phyloP scores from a whole-genome alignment of 2,797 vertebrate genomes.

The Hypotaenidia philippensis region DNA sequence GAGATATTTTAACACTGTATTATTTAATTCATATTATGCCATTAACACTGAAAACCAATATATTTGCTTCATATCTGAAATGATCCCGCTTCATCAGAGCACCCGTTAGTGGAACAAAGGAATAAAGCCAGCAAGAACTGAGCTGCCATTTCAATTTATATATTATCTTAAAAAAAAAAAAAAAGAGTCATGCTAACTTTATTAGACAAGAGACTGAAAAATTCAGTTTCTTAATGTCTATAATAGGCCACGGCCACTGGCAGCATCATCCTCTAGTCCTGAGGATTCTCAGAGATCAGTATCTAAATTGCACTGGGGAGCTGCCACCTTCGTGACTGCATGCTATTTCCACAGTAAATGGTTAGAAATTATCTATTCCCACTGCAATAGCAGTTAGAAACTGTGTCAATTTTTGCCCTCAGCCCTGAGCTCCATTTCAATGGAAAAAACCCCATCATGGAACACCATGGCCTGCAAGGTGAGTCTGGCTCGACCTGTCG shows the following conservation, averaged over 20 bases:
- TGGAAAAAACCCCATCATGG: background rate
- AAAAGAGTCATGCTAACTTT: background rate
- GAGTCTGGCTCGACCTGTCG: accelerated
- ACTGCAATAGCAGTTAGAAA: background rate
- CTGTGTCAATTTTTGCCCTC: background rate
- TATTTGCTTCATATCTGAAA: background rate
- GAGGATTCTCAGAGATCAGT: background rate
- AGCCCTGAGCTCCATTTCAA: background rate
- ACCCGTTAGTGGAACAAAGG: background rate
- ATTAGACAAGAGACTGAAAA: background rate
- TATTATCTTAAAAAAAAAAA: too few species aligned
- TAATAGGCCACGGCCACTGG: background rate
- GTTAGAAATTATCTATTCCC: background rate
- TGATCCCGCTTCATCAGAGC: background rate
- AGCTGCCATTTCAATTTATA: background rate
- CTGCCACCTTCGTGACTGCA: background rate
- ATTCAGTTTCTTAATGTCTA: background rate
- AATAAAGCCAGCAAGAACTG: background rate
- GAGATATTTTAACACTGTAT: constrained; percentile 26
- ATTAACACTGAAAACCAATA: constrained; percentile 17
- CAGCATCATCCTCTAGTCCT: background rate
- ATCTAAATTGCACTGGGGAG: background rate
- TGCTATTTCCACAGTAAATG: background rate
- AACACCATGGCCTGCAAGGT: background rate
- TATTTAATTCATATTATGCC: constrained; percentile 28